These are phyloP conservation scores for Eurytoma adleriae DNA, from an alignment of 2,888 invertebrate species.

Conservation along the genomic window DNA sequence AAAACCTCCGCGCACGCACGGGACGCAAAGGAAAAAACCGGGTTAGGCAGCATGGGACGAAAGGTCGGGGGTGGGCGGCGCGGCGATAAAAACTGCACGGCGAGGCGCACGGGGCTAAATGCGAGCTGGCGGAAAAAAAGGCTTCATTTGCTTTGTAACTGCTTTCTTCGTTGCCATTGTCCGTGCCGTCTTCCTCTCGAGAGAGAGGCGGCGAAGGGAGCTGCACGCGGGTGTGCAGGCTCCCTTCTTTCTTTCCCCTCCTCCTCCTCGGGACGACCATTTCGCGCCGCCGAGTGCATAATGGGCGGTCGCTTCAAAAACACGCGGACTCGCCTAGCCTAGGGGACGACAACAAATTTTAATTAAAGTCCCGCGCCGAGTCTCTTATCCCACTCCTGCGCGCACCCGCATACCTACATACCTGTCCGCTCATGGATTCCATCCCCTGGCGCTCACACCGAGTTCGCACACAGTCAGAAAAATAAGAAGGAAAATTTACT, in stretches of 20 bases:
- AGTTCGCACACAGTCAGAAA: no score
- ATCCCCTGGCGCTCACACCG: no score
- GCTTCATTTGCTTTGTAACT: slow-evolving; percentile 46
- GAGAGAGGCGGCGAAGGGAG: no score
- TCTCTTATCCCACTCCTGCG: slow-evolving; percentile 5
- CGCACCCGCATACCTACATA: neutral
- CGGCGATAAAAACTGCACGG: slow-evolving; percentile 49
- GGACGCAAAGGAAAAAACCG: slow-evolving; percentile 6
- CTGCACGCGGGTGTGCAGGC: no score
- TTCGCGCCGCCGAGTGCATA: slow-evolving; percentile 23
- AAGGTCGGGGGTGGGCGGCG: no score
- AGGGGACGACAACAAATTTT: slow-evolving; percentile 49
- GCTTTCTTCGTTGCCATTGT: neutral
- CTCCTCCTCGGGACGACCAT: slow-evolving; percentile 32
- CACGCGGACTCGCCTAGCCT: slow-evolving; percentile 34
- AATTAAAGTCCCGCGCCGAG: slow-evolving; percentile 51
- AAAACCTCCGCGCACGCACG: neutral
- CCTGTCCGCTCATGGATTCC: no score
- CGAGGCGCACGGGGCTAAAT: slow-evolving; percentile 26
- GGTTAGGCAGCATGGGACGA: neutral
- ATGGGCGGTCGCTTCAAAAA: slow-evolving; percentile 41
- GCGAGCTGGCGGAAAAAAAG: slow-evolving; percentile 26
- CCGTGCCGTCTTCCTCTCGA: neutral
- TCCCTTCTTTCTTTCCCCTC: neutral
- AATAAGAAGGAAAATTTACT: no score